A percentile compares a stretch with the other conserved stretches of the same genome.
phyloP scores from a whole-genome alignment of 2,888 invertebrate genomes.

The Heteromurus nitidus region DNA sequence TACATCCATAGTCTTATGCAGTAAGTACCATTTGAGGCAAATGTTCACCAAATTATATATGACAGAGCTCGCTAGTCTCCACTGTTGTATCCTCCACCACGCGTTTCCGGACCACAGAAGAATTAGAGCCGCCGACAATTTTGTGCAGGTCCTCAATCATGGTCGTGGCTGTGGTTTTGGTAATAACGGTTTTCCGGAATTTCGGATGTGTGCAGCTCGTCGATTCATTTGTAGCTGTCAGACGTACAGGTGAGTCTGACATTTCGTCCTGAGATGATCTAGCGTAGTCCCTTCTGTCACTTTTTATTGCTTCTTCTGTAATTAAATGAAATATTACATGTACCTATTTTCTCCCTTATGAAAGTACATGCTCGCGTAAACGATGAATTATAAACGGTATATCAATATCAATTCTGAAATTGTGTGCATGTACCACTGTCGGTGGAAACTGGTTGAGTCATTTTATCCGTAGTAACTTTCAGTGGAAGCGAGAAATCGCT shows the following conservation, averaged over 20 bases:
- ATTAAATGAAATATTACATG: neutral
- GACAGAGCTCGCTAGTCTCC: too few species aligned
- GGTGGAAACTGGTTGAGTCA: neutral
- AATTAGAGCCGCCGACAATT: neutral
- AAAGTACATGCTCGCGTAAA: neutral
- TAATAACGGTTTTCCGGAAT: constrained; percentile 38
- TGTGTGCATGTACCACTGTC: neutral
- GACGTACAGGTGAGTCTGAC: too few species aligned
- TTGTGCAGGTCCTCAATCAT: constrained; percentile 27
- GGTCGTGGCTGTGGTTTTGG: constrained; percentile 22
- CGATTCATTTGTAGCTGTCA: too few species aligned
- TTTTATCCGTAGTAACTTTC: constrained; percentile 40
- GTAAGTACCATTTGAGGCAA: too few species aligned
- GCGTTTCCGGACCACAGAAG: constrained; percentile 25
- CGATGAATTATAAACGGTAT: neutral
- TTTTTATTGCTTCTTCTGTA: neutral
- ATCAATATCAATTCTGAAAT: too few species aligned
- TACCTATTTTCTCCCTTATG: neutral
- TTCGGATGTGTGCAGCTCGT: constrained; percentile 5
- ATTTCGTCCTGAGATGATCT: neutral
- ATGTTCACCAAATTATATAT: too few species aligned
- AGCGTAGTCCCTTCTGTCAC: neutral
- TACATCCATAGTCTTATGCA: too few species aligned
- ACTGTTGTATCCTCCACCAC: constrained; percentile 38
- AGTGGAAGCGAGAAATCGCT: constrained; percentile 39